phyloP scores from a whole-genome alignment of 2,797 vertebrate species.

The Paramormyrops hopkinsi region DNA sequence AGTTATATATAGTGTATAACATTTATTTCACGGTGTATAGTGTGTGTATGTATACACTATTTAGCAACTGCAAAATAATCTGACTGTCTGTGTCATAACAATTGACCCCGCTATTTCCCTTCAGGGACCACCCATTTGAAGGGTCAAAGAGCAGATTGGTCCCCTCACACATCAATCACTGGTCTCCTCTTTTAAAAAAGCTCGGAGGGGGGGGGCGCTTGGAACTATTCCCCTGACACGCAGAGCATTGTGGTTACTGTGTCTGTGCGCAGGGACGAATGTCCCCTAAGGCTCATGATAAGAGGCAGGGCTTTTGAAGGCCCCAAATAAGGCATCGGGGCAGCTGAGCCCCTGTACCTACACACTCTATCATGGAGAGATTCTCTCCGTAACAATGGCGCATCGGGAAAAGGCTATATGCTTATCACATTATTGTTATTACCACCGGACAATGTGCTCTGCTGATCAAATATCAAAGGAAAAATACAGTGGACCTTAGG shows the following conservation, averaged over 20 bases:
- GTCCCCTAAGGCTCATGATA: conserved; percentile 33
- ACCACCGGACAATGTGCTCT: conserved; percentile 13
- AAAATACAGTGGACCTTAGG: not conserved
- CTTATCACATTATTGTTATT: conserved; percentile 25
- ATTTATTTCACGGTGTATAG: not conserved
- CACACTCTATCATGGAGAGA: conserved; percentile 7
- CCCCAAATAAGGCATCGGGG: conserved; percentile 9
- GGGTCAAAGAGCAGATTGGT: conserved; percentile 42
- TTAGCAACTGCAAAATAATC: conserved; percentile 24
- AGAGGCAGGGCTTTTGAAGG: conserved; percentile 21
- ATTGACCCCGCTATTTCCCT: conserved; percentile 31
- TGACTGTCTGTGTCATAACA: conserved; percentile 30
- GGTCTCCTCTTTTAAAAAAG: conserved; percentile 23
- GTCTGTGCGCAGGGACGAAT: conserved; percentile 39
- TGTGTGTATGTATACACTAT: not conserved
- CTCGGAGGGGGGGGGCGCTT: not conserved
- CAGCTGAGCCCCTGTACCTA: not conserved
- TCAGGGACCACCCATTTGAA: conserved; percentile 37
- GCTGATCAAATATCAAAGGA: conserved; percentile 13
- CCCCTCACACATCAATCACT: conserved; percentile 47
- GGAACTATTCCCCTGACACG: conserved; percentile 23
- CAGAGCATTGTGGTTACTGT: conserved; percentile 15
- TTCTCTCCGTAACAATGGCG: conserved; percentile 16
- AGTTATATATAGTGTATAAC: not conserved
- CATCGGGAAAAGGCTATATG: not conserved